phyloP scores from a whole-genome alignment of 2,113 vertebrate genomes.

The Odontesthes bonariensis region DNA sequence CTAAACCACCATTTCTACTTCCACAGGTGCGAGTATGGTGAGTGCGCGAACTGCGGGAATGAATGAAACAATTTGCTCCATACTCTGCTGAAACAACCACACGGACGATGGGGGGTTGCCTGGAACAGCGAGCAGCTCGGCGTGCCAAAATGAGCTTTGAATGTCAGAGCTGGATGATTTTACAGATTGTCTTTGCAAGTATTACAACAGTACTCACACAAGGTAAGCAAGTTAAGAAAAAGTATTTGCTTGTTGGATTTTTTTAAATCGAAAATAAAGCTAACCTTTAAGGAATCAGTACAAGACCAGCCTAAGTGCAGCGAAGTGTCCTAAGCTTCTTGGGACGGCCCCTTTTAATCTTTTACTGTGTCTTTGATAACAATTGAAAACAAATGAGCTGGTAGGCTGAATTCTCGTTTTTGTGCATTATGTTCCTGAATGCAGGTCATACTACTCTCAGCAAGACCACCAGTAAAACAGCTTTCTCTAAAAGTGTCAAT shows the following conservation, averaged over 20 bases:
- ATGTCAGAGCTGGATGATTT: conserved; percentile 68
- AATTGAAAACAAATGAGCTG: conserved; percentile 18
- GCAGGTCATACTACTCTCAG: conserved; percentile 10
- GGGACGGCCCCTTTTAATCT: background rate
- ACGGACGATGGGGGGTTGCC: conserved; percentile 54
- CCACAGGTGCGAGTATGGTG: conserved; percentile 64
- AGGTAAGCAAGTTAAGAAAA: conserved; percentile 67
- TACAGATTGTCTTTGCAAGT: conserved; percentile 73
- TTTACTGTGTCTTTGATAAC: conserved; percentile 1
- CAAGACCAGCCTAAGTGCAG: conserved; percentile 7
- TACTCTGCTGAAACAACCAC: conserved; percentile 48
- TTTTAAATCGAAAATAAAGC: background rate
- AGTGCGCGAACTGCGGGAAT: conserved; percentile 47
- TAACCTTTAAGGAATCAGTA: background rate
- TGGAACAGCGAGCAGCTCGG: conserved; percentile 52
- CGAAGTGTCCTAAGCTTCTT: conserved; percentile 15
- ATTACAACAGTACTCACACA: conserved; percentile 69
- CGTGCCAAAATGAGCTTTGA: conserved; percentile 78
- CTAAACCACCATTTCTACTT: conserved; percentile 11
- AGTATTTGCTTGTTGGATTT: background rate
- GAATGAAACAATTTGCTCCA: conserved; percentile 47
- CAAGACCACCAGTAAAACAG: conserved; percentile 19
- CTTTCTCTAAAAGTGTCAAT: conserved; percentile 42
- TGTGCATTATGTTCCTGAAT: conserved; percentile 12
- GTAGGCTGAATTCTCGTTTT: background rate